Evolutionary conservation across 2,797 vertebrate genomes (phyloP).

Genomic region (Pangasius djambal): DNA sequence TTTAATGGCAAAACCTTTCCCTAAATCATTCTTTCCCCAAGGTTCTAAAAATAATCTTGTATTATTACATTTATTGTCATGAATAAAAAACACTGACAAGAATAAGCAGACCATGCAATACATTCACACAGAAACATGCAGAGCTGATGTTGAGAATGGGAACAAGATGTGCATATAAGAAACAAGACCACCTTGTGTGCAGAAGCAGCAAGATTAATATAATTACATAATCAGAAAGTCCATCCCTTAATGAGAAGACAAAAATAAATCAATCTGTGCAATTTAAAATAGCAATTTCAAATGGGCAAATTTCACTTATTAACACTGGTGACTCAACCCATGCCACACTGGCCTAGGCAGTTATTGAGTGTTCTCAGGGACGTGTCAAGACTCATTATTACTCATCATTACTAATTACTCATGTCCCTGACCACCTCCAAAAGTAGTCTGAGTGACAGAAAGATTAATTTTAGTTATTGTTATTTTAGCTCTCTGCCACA

Average conservation of each 20-base stretch:
- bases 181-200: background rate
- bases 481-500: background rate
- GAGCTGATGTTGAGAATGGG: background rate
- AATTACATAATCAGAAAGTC: background rate
- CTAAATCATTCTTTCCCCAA: background rate
- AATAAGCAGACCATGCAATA: background rate
- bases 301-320: background rate
- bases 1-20: background rate
- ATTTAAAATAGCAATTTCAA: background rate
- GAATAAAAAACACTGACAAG: background rate
- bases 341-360: background rate
- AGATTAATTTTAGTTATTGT: background rate
- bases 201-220: background rate
- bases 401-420: background rate
- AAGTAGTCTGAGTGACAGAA: background rate
- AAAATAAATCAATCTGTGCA: background rate
- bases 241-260: background rate
- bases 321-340: background rate
- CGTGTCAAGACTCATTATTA: background rate
- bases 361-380: background rate
- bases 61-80: conserved; percentile 2
- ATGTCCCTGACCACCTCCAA: background rate
- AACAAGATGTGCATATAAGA: background rate
- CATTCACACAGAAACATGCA: background rate
- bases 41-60: background rate